Evolutionary conservation across 1,140 invertebrate genomes (phyloP), one percentile per base, ranked within the genome.

Genomic region (Leptonema lineaticorne): DNA sequence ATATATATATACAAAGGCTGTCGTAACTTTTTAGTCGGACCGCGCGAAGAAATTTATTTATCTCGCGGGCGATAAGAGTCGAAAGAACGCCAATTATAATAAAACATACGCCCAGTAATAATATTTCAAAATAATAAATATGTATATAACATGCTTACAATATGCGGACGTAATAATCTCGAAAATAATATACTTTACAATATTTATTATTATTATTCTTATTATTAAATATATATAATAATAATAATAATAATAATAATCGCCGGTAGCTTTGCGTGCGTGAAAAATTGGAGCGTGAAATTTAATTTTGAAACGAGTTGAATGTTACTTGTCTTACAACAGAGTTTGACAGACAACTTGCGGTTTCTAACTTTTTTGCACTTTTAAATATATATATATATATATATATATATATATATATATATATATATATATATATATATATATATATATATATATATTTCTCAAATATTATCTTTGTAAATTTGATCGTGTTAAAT

Each of bases 81-180:
- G 18, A 9, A 24, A 20, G n/a, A 24, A 18, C 50, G 20, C 18
- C 20, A 22, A 53, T 53, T 53, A 53, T 53, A 53, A 53, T 53
- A 53, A 53, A 53, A 24, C 50, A 24, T 53, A 26, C 50, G 50
- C 50, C 22, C 50, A 20, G 50, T 26, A 53, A 26, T 24, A 8
- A 53, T 53, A 53, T 53, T 53, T 53, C 50, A 53, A 53, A 45
- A 45, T n/a, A n/a, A n/a, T n/a, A n/a, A n/a, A n/a, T n/a, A n/a
- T n/a, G n/a, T n/a, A n/a, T n/a, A n/a, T n/a, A n/a, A n/a, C n/a
- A n/a, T n/a, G n/a, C n/a, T n/a, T n/a, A n/a, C n/a, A n/a, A n/a
- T n/a, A n/a, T n/a, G n/a, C n/a, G n/a, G n/a, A n/a, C n/a, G n/a
- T n/a, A n/a, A n/a, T n/a, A n/a, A n/a, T n/a, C n/a, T n/a, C n/a